Evolutionary conservation across 1,140 invertebrate genomes (phyloP).

Genomic region (Antheraea pernyi): DNA sequence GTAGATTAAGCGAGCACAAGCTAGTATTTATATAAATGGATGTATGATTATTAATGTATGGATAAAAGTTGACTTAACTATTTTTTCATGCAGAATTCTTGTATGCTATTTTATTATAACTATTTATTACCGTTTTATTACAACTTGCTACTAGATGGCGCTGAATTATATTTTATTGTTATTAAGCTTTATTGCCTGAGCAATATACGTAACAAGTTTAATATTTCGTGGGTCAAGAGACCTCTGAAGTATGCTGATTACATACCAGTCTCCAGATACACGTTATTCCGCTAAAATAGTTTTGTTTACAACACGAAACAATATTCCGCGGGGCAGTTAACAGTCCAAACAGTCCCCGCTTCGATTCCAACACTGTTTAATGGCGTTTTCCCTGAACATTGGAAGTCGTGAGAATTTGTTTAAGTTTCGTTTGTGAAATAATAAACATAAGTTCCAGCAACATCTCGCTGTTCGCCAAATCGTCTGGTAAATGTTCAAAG

Average conservation of each 20-base stretch:
- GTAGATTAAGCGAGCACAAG: too few species aligned
- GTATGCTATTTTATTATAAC: too few species aligned
- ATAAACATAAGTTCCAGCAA: background rate
- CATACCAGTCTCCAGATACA: background rate
- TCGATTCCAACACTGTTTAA: background rate
- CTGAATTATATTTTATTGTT: too few species aligned
- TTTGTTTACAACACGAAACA: conserved; percentile 12
- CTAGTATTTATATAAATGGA: too few species aligned
- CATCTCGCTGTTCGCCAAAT: background rate
- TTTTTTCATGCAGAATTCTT: too few species aligned
- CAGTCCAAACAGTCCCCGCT: background rate
- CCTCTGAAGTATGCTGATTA: background rate
- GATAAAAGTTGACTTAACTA: too few species aligned
- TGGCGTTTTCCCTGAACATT: conserved; percentile 1
- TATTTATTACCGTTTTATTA: too few species aligned
- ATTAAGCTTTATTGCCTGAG: too few species aligned
- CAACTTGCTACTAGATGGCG: too few species aligned
- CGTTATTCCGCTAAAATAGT: background rate
- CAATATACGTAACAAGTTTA: background rate
- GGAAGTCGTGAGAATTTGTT: conserved; percentile 1
- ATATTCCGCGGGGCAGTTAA: conserved; percentile 8
- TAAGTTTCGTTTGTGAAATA: background rate
- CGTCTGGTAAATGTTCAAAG: conserved; percentile 4
- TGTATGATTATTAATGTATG: too few species aligned
- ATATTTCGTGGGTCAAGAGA: background rate